These are phyloP conservation scores for Ictalurus punctatus DNA, from an alignment of 2,113 vertebrate species.

Conservation along the genomic window DNA sequence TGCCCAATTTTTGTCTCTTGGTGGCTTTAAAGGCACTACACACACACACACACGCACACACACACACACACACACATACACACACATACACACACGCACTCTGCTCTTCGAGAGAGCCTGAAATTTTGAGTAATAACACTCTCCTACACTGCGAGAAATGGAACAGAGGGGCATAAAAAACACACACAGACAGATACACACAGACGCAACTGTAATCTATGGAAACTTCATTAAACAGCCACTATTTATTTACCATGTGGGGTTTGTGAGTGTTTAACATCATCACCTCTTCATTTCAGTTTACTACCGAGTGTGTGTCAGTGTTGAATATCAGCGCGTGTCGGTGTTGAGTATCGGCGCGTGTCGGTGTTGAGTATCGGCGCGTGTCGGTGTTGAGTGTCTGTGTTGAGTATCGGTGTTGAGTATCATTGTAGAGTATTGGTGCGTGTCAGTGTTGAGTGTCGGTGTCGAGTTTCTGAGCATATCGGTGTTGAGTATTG, in stretches of 20 bases:
- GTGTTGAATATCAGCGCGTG: background rate
- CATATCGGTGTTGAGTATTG: background rate
- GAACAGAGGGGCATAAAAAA: background rate
- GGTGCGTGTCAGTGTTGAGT: background rate
- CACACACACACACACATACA: constrained; percentile 2
- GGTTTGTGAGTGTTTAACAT: background rate
- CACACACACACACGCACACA: background rate
- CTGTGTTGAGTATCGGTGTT: background rate
- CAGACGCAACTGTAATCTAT: background rate
- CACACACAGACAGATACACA: background rate
- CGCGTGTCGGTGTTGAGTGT: background rate
- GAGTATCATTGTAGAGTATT: background rate
- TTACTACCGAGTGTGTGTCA: background rate
- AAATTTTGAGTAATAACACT: constrained; percentile 39
- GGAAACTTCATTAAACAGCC: background rate
- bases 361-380: background rate
- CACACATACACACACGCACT: background rate
- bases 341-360: background rate
- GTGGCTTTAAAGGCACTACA: constrained; percentile 32
- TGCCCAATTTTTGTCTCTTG: constrained; percentile 53
- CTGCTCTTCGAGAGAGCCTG: constrained; percentile 6
- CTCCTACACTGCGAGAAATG: constrained; percentile 18
- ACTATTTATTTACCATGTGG: background rate
- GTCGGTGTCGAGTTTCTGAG: background rate
- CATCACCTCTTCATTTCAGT: background rate